Evolutionary conservation across 2,113 vertebrate species (phyloP), one percentile per base, ranked within the genome.

Genomic region (Irena cyanogastra): DNA sequence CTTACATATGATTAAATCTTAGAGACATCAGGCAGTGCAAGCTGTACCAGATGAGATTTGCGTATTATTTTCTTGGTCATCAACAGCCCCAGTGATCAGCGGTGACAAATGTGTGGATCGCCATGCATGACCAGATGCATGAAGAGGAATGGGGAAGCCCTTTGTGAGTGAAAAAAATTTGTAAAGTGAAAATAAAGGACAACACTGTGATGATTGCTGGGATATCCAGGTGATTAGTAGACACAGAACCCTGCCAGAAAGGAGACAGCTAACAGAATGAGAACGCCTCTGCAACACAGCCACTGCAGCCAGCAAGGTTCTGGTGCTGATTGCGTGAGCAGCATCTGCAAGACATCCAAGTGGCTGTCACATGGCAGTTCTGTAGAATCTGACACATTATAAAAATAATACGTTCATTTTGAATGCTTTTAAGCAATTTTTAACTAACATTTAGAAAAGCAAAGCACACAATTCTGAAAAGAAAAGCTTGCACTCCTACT

Each of bases 321-420:
- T 30, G 52, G n/a, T 26, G 44, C 49, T 13, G 54, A 16, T 0
- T 23, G 26, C 3, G 0, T 16, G 21, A 0, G 8, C 15, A 17
- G 20, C 0, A 0, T 11, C 35, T 45, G 7, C 2, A 1, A 59
- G 44, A 37, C 33, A 60, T 39, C 39, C 56, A 35, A 19, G 18
- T 1, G 85, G 41, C 41, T 1, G 14, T 5, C 84, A 77, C 21
- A 41, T 4, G 33, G 42, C 35, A 79, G 27, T 27, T 88, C 47
- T 47, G 61, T 8, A 85, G 52, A 75, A 63, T 63, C 1, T 10
- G 31, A 90, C 27, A 52, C 6, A 1, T 78, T 53, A 53, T 41
- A 90, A 76, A 78, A 92, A 18, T 69, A 52, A 1, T 21, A 33
- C 2, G 10, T 47, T 81, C 5, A 21, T 60, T 74, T 10, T 39